phyloP scores from a whole-genome alignment of 2,888 invertebrate genomes.

The Heliconius ismenius region DNA sequence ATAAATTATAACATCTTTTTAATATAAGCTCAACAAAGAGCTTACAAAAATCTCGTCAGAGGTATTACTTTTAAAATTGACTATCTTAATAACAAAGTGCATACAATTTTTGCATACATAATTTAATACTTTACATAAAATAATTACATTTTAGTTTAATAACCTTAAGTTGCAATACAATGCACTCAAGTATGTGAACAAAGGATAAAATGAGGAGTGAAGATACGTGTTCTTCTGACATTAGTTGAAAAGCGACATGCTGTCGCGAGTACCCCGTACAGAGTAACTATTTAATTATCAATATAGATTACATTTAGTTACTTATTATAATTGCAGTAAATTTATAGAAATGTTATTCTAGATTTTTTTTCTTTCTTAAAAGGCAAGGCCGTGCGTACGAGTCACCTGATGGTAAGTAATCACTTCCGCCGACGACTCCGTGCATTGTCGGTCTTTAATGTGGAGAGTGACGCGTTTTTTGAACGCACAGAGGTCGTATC shows the following conservation, averaged over 20 bases:
- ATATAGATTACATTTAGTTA: neutral
- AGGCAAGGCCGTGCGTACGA: too few relatives aligned
- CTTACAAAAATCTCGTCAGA: neutral
- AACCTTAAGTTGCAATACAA: conserved; percentile 1
- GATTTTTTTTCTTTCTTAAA: too few relatives aligned
- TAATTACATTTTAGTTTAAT: neutral
- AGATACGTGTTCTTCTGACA: conserved; percentile 26
- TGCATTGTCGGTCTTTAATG: too few relatives aligned
- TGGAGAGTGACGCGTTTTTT: too few relatives aligned
- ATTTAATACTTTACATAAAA: neutral
- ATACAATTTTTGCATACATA: neutral
- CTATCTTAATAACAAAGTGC: neutral
- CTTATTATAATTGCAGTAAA: too few relatives aligned
- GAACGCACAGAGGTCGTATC: too few relatives aligned
- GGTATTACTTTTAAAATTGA: neutral
- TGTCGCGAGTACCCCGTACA: conserved; percentile 27
- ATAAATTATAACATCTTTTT: neutral
- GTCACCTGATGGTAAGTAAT: too few relatives aligned
- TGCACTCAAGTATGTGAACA: conserved; percentile 11
- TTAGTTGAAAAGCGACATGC: conserved; percentile 34
- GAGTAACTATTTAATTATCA: conserved; percentile 50
- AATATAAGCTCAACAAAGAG: neutral
- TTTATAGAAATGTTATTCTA: too few relatives aligned
- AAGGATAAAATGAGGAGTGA: conserved; percentile 16
- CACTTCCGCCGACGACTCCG: too few relatives aligned